Conservation (phyloP, 2,888 invertebrate species). For the Meloe dianella region DNA sequence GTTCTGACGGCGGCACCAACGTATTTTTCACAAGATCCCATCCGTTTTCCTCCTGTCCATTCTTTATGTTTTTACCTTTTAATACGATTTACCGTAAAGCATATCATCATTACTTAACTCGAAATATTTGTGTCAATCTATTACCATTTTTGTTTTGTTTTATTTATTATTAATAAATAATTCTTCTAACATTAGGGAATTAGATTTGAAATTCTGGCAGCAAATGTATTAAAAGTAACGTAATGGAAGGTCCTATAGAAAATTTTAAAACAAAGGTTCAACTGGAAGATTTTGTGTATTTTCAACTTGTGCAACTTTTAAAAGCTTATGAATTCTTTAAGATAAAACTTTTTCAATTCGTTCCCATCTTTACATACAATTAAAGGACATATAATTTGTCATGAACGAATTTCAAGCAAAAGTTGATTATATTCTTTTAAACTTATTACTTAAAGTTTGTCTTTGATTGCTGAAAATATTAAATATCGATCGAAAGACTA, state of each 20-base stretch:
- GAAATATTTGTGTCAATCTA: neutral
- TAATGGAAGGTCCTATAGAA: slow-evolving; percentile 16
- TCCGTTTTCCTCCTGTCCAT: neutral
- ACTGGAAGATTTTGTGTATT: slow-evolving; percentile 10
- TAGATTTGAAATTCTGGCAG: neutral
- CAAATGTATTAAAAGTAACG: slow-evolving; percentile 13
- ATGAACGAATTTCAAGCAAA: slow-evolving; percentile 13
- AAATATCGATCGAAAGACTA: neutral
- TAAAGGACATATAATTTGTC: slow-evolving; percentile 14
- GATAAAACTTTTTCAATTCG: slow-evolving; percentile 17
- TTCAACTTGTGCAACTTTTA: slow-evolving; percentile 18
- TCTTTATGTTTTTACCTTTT: neutral
- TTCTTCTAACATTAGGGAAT: slow-evolving; percentile 1
- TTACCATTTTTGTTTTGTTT: neutral
- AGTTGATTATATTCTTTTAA: neutral
- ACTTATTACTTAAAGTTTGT: slow-evolving; percentile 1
- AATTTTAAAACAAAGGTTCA: slow-evolving; percentile 19
- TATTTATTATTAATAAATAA: neutral
- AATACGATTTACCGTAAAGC: neutral
- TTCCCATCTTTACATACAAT: slow-evolving; percentile 21
- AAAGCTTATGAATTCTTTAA: slow-evolving; percentile 26
- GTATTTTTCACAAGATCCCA: slow-evolving; percentile 28
- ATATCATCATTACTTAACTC: neutral
- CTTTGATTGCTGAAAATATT: neutral
- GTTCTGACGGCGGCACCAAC: slow-evolving; percentile 32